Base-by-base conservation (phyloP, 2,797 vertebrate species). In the Heteromormyrus szaboi region DNA sequence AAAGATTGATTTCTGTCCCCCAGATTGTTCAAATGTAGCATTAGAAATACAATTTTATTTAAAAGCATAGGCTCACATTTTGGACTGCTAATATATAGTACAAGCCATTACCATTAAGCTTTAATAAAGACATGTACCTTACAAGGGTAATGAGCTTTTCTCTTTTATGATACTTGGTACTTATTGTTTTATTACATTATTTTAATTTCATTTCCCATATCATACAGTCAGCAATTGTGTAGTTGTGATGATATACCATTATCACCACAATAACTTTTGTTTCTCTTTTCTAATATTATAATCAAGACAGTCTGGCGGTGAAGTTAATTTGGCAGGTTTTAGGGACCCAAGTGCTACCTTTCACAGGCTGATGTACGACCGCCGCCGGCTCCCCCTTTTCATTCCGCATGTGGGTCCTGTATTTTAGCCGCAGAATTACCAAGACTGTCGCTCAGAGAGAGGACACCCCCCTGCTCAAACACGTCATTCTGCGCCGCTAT, bases 401-500 rank as follows among this genome's bases (percentile, higher is more conserved):
- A 59, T 81, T 22, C 51, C 0, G 25, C 41, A 59, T 48, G 53
- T 84, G 76, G 46, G 51, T 33, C 56, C 14, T 37, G 68, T n/a
- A 14, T 88, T 88, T 65, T 53, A 48, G 1, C 44, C 9, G 4
- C 59, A n/a, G n/a, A 84, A n/a, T 48, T 25, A 22, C 44, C 8
- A 6, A 25, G 33, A 17, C 33, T 22, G 17, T 54, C 25, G 76
- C 89, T 51, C 85, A 83, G 56, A 41, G 56, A 86, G 88, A 54
- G 19, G 85, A 79, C 87, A 87, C 11, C 79, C 22, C 62, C 85
- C 14, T 51, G 12, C 22, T 89, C 14, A 22, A 87, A 72, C 83
- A 48, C 90, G 89, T 90, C 85, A 91, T 86, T 76, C 62, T 87
- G 89, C 68, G 72, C 90, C 89, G 22, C 53, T 86, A 68, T 68